phyloP scores from a whole-genome alignment of 2,888 invertebrate genomes.

The Torymus tubicola region DNA sequence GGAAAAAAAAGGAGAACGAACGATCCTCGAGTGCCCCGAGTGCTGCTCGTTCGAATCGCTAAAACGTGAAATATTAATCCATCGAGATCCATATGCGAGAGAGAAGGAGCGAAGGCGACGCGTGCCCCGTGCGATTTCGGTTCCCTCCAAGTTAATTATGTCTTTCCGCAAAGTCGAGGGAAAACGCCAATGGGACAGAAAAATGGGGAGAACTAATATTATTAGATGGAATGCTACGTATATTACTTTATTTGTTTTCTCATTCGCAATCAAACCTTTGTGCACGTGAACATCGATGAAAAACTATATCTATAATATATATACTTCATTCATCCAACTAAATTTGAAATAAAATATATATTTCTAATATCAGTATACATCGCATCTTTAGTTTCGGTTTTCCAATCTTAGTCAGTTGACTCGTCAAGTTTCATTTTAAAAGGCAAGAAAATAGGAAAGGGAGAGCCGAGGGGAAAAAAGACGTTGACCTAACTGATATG shows the following conservation, averaged over 20 bases:
- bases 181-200: background rate
- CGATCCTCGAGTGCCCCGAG: conserved; percentile 9
- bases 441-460: background rate
- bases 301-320: no score
- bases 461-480: conserved; percentile 1
- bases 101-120: background rate
- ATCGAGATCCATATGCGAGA: conserved; percentile 13
- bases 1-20: conserved; percentile 13
- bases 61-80: conserved; percentile 48
- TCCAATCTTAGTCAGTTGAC: no score
- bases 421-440: no score
- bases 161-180: conserved; percentile 31
- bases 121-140: conserved; percentile 36
- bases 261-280: no score
- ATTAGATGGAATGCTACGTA: no score
- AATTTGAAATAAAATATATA: no score
- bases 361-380: no score
- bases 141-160: conserved; percentile 36
- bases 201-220: background rate
- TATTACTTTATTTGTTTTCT: no score
- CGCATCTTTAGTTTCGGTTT: no score
- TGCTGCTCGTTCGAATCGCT: conserved; percentile 13
- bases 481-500: conserved; percentile 59
- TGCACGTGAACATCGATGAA: no score
- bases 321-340: no score